These are phyloP conservation scores for Uromys caudimaculatus DNA, from an alignment of 2,797 vertebrate genomes.

Conservation along the genomic window DNA sequence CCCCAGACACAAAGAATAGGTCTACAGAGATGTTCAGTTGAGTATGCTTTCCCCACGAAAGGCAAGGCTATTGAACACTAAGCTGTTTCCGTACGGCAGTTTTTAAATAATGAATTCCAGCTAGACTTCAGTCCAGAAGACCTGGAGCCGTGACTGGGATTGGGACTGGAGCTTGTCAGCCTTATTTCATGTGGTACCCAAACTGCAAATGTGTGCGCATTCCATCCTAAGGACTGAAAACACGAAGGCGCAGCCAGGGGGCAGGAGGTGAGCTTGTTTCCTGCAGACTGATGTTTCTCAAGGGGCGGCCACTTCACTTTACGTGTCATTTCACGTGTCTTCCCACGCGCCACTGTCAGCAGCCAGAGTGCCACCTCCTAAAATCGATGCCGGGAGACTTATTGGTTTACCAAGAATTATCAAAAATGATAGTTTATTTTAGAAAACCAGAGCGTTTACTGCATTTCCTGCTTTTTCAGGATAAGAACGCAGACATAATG, in stretches of 20 bases:
- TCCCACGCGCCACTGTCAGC: background rate
- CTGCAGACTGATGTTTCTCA: background rate
- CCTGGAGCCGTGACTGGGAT: background rate
- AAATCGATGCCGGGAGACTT: background rate
- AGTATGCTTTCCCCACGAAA: background rate
- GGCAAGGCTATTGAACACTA: conserved; percentile 8
- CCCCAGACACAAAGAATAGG: background rate
- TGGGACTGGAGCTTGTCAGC: background rate
- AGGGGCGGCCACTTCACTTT: background rate
- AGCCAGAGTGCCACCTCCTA: background rate
- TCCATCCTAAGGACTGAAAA: background rate
- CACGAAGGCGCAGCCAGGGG: background rate
- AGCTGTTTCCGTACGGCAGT: background rate
- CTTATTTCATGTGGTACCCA: background rate
- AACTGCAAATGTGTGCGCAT: background rate
- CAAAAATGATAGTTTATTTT: conserved; percentile 15
- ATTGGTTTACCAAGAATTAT: background rate
- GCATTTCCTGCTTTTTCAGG: background rate
- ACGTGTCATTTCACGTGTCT: rapidly evolving
- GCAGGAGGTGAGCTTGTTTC: background rate
- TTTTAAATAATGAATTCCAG: conserved; percentile 41
- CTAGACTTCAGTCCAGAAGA: background rate
- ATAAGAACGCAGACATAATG: conserved; percentile 9
- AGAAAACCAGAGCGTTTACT: conserved; percentile 8
- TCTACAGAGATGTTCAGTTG: background rate